Percentiles rank a stretch among this genome's conserved stretches.
phyloP scores from a whole-genome alignment of 2,113 vertebrate species.

The Pleuronectes platessa region DNA sequence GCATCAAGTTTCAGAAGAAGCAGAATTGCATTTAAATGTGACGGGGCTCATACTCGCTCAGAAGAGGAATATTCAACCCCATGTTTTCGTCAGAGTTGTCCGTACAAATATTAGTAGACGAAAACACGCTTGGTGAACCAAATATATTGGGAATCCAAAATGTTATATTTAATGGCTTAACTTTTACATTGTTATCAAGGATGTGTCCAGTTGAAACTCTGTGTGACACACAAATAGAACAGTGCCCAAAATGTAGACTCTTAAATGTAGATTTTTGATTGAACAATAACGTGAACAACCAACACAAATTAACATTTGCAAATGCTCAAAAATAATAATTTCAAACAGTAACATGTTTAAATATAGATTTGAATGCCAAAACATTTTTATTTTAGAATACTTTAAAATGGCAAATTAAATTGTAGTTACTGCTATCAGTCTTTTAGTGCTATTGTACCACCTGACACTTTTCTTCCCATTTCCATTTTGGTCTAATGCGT shows the following conservation, averaged over 20 bases:
- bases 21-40: constrained; percentile 8
- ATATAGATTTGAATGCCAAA: constrained; percentile 16
- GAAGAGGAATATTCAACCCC: not conserved
- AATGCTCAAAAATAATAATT: not conserved
- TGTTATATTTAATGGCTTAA: not conserved
- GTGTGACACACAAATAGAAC: not conserved
- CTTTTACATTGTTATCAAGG: constrained; percentile 1
- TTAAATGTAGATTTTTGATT: not conserved
- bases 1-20: constrained; percentile 36
- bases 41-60: constrained; percentile 4
- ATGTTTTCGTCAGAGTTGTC: not conserved
- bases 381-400: not conserved
- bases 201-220: not conserved
- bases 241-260: not conserved
- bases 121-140: constrained; percentile 1
- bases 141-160: not conserved
- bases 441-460: constrained; percentile 29
- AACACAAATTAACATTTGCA: not conserved
- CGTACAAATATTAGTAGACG: not conserved
- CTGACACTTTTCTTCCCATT: not conserved
- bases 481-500: too few species aligned
- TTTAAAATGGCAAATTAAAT: constrained; percentile 11
- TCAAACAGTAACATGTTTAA: not conserved
- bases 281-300: not conserved
- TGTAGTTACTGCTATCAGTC: constrained; percentile 1